Evolutionary conservation across 1,140 invertebrate genomes (phyloP), one percentile per base, ranked within the genome.

Genomic region (Trachymyrmex cornetzi): DNA sequence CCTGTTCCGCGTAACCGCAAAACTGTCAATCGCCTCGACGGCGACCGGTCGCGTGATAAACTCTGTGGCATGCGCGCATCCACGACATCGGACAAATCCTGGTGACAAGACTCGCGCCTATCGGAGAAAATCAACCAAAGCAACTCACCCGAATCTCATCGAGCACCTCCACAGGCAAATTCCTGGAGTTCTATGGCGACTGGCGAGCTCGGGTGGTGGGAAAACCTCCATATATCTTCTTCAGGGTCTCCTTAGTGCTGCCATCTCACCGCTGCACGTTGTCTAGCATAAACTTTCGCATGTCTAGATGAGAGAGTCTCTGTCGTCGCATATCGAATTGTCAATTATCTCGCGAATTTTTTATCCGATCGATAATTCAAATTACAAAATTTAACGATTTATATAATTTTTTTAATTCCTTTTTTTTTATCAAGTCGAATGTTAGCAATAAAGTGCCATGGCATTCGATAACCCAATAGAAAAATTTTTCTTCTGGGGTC

Each of bases 121-220:
- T 86, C n/a, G 0, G 34, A 34, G n/a, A 11, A 30, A 84, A 88
- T 88, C 88, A 90, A 90, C 30, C 44, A 14, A 55, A 55, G 66
- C 24, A 91, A 88, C 89, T 91, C 69, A 91, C 89, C 89, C 82
- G 81, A 91, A 91, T 64, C 66, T 88, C 89, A 91, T 91, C 86
- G 81, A 91, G 77, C 82, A 90, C 71, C 71, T 82, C 71, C 38
- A 69, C 38, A 53, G 59, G 34, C 63, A 85, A 67, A 90, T 90
- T 88, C 77, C 79, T 55, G 66, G 75, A 85, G 86, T 72, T 90
- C 71, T 90, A 90, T 87, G 88, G 88, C 88, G 88, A 90, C 86
- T 85, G 48, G 61, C 22, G 53, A 69, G 14, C 22, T 22, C 24
- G 44, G 44, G 5, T 27, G 38, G 24, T 44, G 24, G 80, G 38